Conservation (phyloP, 2,888 invertebrate species). For the Odontocerum albicorne region DNA sequence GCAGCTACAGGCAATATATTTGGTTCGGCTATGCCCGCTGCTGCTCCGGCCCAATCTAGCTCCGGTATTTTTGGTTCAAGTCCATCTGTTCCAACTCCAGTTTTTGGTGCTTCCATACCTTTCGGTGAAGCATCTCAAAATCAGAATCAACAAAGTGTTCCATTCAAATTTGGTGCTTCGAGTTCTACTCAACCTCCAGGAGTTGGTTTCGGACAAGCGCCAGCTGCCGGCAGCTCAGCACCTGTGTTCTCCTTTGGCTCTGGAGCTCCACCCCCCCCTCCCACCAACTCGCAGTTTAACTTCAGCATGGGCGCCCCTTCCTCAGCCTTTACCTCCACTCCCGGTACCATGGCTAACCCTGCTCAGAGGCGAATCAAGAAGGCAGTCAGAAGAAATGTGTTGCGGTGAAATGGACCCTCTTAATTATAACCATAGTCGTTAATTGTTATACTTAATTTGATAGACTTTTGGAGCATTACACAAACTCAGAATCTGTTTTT, state of each 20-base stretch:
- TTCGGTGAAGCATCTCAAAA: slow-evolving; percentile 25
- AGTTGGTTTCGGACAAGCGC: slow-evolving; percentile 21
- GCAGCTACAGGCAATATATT: slow-evolving; percentile 21
- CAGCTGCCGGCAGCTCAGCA: slow-evolving; percentile 24
- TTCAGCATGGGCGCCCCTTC: slow-evolving; percentile 34
- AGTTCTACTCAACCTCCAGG: slow-evolving; percentile 6
- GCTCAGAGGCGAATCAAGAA: slow-evolving; percentile 29
- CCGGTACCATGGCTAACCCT: slow-evolving; percentile 16
- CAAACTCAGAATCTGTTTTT: slow-evolving; percentile 13
- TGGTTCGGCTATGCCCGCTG: slow-evolving; percentile 8
- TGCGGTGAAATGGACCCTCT: slow-evolving; percentile 18
- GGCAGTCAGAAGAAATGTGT: slow-evolving; percentile 30
- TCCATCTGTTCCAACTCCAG: slow-evolving; percentile 26
- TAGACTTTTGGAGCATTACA: slow-evolving; percentile 16
- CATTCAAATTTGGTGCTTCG: slow-evolving; percentile 25
- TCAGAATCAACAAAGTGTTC: slow-evolving; percentile 4
- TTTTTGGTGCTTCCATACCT: slow-evolving; percentile 33
- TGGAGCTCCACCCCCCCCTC: slow-evolving; percentile 32
- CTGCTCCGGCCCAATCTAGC: slow-evolving; percentile 10
- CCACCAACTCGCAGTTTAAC: slow-evolving; percentile 29
- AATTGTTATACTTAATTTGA: slow-evolving; percentile 8
- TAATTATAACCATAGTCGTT: neutral
- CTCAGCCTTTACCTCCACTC: slow-evolving; percentile 20
- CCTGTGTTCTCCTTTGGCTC: slow-evolving; percentile 43
- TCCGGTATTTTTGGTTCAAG: slow-evolving; percentile 29